Percentiles rank a stretch among this genome's conserved stretches.
Conservation (phyloP, 2,113 vertebrate species). For the Cyprinodon variegatus region DNA sequence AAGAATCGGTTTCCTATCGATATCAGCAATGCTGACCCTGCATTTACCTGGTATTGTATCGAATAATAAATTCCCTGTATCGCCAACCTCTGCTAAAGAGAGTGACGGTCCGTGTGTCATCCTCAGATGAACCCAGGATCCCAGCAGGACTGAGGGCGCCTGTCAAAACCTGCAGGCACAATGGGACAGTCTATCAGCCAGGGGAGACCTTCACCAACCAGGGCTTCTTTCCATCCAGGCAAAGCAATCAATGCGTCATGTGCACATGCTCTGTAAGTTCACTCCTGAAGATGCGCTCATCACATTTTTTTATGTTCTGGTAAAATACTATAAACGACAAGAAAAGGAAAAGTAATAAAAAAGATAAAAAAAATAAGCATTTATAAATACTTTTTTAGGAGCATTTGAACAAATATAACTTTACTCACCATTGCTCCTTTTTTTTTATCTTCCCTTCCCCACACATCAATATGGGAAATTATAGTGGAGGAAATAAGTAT, state of each 20-base stretch:
- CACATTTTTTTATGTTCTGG: background rate
- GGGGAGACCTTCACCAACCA: slow-evolving; percentile 89
- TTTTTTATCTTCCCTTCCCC: too few species aligned
- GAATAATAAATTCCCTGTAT: too few species aligned
- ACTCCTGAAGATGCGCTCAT: too few species aligned
- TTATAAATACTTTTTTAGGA: background rate
- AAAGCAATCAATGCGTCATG: slow-evolving; percentile 91
- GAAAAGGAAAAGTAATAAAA: background rate
- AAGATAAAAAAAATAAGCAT: background rate
- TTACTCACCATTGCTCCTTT: too few species aligned
- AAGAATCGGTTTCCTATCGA: too few species aligned
- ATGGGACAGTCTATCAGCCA: slow-evolving; percentile 86
- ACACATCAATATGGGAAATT: too few species aligned
- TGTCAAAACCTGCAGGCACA: slow-evolving; percentile 85
- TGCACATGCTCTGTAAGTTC: slow-evolving; percentile 91
- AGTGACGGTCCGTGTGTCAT: background rate
- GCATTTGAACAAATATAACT: too few species aligned
- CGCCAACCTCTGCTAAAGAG: too few species aligned
- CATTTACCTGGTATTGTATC: too few species aligned
- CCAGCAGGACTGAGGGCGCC: slow-evolving; percentile 87
- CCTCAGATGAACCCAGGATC: slow-evolving; percentile 79
- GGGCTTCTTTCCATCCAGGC: slow-evolving; percentile 86
- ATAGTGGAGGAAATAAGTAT: too few species aligned
- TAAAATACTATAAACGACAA: background rate
- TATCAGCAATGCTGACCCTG: too few species aligned